Evolutionary conservation across 1,140 invertebrate species (phyloP).

Genomic region (Drosophila ohnishii): DNA sequence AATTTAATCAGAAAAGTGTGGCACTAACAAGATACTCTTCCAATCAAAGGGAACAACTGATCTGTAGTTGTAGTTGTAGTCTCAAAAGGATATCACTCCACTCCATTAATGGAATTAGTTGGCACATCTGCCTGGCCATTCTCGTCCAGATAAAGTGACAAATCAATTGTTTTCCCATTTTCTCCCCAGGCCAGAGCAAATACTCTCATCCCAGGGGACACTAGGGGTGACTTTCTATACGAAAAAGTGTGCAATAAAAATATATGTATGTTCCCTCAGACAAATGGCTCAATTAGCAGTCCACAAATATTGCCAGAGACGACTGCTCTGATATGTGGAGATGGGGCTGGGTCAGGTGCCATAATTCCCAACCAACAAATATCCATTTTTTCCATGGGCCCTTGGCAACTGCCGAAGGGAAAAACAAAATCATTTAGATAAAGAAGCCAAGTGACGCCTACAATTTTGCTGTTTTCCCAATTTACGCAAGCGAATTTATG

Average conservation of each 20-base stretch:
- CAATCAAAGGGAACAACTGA: neutral
- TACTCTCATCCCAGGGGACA: neutral
- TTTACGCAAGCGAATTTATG: slow-evolving; percentile 45
- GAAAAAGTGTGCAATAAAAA: slow-evolving; percentile 34
- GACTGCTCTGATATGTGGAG: slow-evolving; percentile 2
- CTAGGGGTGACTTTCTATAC: slow-evolving; percentile 6
- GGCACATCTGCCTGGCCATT: slow-evolving; percentile 18
- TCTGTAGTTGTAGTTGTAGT: neutral
- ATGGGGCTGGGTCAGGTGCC: slow-evolving; percentile 51
- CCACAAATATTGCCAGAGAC: slow-evolving; percentile 43
- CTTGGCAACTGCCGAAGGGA: slow-evolving; percentile 27
- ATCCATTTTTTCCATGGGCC: slow-evolving; percentile 17
- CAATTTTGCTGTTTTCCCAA: slow-evolving; percentile 39
- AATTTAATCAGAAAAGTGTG: neutral
- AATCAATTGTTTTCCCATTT: slow-evolving; percentile 16
- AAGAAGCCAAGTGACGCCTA: slow-evolving; percentile 59
- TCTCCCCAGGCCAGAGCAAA: neutral
- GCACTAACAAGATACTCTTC: slow-evolving; percentile 1
- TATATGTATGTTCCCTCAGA: slow-evolving; percentile 5
- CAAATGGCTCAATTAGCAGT: slow-evolving; percentile 62
- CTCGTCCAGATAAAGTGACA: slow-evolving; percentile 11
- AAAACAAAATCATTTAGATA: slow-evolving; percentile 62
- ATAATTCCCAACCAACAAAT: slow-evolving; percentile 44
- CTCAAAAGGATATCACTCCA: neutral
- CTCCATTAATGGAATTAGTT: slow-evolving; percentile 1